Evolutionary conservation across 2,888 invertebrate species (phyloP).

Genomic region (Trachelus iudaicus): DNA sequence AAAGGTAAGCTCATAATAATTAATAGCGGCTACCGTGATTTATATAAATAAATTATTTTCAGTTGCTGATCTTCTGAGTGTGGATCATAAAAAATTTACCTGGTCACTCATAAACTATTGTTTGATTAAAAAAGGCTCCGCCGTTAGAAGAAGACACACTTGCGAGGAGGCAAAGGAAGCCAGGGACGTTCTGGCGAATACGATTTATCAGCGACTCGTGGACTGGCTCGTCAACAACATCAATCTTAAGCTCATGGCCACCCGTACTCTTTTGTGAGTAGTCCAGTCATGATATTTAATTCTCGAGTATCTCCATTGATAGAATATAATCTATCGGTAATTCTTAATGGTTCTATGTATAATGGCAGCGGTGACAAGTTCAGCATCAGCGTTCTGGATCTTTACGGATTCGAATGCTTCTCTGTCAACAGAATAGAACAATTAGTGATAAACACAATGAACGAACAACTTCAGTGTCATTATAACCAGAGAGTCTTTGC

Average conservation of each 20-base stretch:
- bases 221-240: constrained; percentile 91
- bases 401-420: constrained; percentile 94
- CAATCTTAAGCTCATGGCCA: constrained; percentile 84
- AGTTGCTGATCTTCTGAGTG: constrained; percentile 79
- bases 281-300: not conserved
- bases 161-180: constrained; percentile 85
- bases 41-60: constrained; percentile 23
- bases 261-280: constrained; percentile 89
- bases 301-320: not conserved
- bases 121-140: constrained; percentile 79
- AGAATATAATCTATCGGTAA: not conserved
- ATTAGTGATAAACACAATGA: constrained; percentile 87
- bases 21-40: not conserved
- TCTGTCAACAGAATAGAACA: constrained; percentile 88
- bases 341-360: not conserved
- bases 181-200: constrained; percentile 86
- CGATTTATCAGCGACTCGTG: constrained; percentile 84
- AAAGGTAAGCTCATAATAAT: constrained; percentile 61
- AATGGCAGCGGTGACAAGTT: constrained; percentile 83
- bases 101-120: constrained; percentile 92
- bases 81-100: constrained; percentile 84
- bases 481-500: constrained; percentile 92
- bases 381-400: constrained; percentile 84
- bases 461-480: constrained; percentile 93
- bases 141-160: constrained; percentile 75